These are phyloP conservation scores for Caenorhabditis tropicalis DNA, from an alignment of 1,140 invertebrate species.

Conservation along the genomic window DNA sequence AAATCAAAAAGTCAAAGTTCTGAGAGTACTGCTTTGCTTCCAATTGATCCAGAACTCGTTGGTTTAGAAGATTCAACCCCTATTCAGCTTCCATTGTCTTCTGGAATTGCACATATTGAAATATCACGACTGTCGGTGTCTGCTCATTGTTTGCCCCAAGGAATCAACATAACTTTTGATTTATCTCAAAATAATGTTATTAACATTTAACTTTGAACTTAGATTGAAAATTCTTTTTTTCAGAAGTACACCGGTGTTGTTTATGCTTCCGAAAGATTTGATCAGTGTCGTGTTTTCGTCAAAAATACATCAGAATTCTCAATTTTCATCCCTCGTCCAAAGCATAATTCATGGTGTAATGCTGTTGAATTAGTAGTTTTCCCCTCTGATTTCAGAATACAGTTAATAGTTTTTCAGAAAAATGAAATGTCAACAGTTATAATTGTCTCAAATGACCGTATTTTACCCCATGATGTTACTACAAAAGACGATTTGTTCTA, in stretches of 20 bases:
- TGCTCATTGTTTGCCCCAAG: constrained; percentile 43
- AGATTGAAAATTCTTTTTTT: neutral
- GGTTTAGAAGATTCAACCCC: constrained; percentile 1
- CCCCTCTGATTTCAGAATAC: no score
- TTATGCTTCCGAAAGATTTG: constrained; percentile 47
- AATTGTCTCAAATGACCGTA: constrained; percentile 40
- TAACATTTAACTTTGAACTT: neutral
- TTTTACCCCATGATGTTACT: constrained; percentile 43
- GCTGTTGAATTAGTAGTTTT: constrained; percentile 29
- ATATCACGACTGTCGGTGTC: neutral
- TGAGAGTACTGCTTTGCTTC: neutral
- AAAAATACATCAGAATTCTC: neutral
- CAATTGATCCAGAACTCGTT: neutral
- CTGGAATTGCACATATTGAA: constrained; percentile 25
- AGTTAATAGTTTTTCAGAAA: constrained; percentile 22
- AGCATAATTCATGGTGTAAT: constrained; percentile 51
- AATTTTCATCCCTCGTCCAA: constrained; percentile 46
- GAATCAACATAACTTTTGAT: constrained; percentile 48
- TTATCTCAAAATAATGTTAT: neutral
- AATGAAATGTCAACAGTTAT: constrained; percentile 42
- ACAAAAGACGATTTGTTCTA: constrained; percentile 49
- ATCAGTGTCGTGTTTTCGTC: constrained; percentile 47
- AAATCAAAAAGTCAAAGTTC: neutral
- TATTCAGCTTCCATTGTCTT: neutral
- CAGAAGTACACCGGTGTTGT: constrained; percentile 50